Conservation (phyloP, 2,113 vertebrate genomes). For the Pterocles gutturalis region DNA sequence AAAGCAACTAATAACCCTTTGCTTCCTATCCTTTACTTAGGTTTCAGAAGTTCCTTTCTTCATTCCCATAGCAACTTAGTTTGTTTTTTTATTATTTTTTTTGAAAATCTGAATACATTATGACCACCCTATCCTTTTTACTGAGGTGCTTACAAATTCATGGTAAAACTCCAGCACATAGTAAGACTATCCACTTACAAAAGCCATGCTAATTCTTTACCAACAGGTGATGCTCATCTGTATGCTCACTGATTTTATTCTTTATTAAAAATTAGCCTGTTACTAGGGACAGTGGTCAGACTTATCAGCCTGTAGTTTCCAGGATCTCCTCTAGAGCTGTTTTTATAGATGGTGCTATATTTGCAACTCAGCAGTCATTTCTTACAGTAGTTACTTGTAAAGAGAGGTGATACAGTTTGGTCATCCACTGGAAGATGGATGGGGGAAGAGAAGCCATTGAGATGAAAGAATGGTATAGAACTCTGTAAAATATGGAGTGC, state of each 20-base stretch:
- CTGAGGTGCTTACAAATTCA: not conserved
- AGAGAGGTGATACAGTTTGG: not conserved
- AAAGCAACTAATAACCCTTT: not conserved
- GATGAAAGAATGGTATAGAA: not conserved
- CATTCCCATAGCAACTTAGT: not conserved
- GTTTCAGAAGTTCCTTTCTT: not conserved
- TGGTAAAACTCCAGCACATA: not conserved
- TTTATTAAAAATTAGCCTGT: not conserved
- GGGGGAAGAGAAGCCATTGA: not conserved
- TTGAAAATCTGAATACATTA: not conserved
- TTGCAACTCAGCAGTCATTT: not conserved
- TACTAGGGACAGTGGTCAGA: not conserved
- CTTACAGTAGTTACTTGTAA: not conserved
- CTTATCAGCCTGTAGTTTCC: not conserved
- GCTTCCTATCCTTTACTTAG: not conserved
- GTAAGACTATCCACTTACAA: not conserved
- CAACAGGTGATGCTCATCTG: not conserved
- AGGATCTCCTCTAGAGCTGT: not conserved
- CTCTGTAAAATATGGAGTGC: not conserved
- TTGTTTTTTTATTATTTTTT: not conserved
- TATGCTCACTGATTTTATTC: not conserved
- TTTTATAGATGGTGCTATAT: not conserved
- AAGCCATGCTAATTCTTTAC: not conserved
- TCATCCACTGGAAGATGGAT: not conserved
- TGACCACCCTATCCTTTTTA: not conserved